A percentile compares a stretch with the other conserved stretches of the same genome.
These are phyloP conservation scores for Loris lydekkerianus DNA, from an alignment of 2,797 vertebrate species.

Conservation along the genomic window DNA sequence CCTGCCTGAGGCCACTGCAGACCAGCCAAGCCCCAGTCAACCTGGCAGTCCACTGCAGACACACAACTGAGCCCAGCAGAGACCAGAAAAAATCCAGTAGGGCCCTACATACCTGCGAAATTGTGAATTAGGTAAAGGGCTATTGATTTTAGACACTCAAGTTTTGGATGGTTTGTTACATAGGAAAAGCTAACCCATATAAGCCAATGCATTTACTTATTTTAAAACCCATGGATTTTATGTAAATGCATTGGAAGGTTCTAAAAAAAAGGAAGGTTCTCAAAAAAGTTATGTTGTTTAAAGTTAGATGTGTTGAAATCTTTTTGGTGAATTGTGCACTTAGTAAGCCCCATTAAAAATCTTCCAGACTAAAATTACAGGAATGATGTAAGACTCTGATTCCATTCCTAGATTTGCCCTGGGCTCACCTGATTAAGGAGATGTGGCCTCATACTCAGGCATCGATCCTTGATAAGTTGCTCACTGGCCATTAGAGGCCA, in stretches of 20 bases:
- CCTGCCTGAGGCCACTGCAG: not conserved
- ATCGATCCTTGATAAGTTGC: not conserved
- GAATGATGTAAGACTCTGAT: not conserved
- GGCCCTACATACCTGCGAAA: not conserved
- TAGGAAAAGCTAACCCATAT: not conserved
- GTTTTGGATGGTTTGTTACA: not conserved
- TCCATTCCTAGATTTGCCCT: not conserved
- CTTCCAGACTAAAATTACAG: not conserved
- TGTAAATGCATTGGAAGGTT: not conserved
- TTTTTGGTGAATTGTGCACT: not conserved
- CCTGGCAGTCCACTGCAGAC: not conserved
- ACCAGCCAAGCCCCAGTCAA: not conserved
- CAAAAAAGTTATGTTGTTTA: conserved; percentile 4
- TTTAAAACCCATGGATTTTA: not conserved
- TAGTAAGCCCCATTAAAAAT: not conserved
- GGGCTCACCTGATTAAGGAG: not conserved
- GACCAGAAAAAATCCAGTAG: not conserved
- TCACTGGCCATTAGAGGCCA: not conserved
- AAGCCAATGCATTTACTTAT: not conserved
- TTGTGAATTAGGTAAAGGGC: not conserved
- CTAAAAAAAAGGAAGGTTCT: not conserved
- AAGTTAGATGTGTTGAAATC: conserved; percentile 31
- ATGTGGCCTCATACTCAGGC: not conserved
- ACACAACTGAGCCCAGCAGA: not conserved
- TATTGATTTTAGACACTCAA: not conserved